Percentiles rank a stretch among this genome's conserved stretches.
Evolutionary conservation across 2,888 invertebrate genomes (phyloP).

Genomic region (Agrotis ipsilon): DNA sequence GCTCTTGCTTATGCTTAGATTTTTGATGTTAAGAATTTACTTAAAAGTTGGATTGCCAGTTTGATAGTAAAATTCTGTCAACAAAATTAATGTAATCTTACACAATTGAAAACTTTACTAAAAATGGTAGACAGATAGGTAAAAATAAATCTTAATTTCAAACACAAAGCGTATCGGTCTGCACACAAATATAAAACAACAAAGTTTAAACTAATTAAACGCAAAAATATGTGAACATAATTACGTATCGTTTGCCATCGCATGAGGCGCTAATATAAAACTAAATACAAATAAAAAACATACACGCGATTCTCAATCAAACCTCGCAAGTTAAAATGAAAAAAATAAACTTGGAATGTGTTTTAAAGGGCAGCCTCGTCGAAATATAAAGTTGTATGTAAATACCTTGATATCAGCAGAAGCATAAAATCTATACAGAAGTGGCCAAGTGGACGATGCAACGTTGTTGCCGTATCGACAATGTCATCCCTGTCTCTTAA

Average conservation of each 20-base stretch:
- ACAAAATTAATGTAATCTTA: too few species aligned
- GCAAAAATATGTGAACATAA: constrained; percentile 29
- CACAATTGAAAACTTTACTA: background rate
- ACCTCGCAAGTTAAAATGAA: constrained; percentile 39
- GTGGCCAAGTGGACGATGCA: constrained; percentile 60
- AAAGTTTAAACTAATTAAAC: constrained; percentile 29
- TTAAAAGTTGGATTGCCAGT: too few species aligned
- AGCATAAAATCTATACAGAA: constrained; percentile 70
- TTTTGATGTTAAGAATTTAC: too few species aligned
- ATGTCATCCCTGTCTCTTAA: constrained; percentile 80
- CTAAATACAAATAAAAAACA: constrained; percentile 32
- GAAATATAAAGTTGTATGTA: constrained; percentile 68
- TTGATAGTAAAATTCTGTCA: too few species aligned
- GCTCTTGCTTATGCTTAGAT: background rate
- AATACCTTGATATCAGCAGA: constrained; percentile 73
- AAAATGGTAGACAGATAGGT: background rate
- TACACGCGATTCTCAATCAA: constrained; percentile 55
- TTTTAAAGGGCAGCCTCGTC: constrained; percentile 62
- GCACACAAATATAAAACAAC: constrained; percentile 19
- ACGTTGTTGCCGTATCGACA: constrained; percentile 70
- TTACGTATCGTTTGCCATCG: constrained; percentile 44
- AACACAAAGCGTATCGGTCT: background rate
- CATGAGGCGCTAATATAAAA: constrained; percentile 46
- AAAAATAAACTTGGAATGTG: constrained; percentile 35
- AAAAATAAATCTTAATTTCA: background rate